Evolutionary conservation across 2,888 invertebrate species (phyloP), one percentile per base, ranked within the genome.

Genomic region (Aquatica leii): DNA sequence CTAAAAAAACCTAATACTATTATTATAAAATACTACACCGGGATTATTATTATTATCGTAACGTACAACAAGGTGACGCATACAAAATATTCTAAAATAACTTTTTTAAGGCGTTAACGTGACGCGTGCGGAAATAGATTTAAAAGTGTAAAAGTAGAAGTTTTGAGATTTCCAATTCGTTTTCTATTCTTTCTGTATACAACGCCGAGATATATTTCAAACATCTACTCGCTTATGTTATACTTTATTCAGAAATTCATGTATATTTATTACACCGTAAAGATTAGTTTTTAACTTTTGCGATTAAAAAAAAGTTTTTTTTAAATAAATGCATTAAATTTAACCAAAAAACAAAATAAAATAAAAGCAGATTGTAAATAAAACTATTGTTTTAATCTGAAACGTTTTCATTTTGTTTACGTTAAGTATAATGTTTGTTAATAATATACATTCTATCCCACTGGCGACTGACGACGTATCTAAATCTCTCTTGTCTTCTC

Each of bases 61-160:
- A 24, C 24, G 6, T 24, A 24, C 24, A 24, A 24, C 24, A 24
- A 6, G 24, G 24, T 24, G 24, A 24, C 24, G 6, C 24, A 24
- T 24, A 24, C 4, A 24, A 24, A 41, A 61, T 61, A 51, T 61
- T 55, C 55, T 41, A 49, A 55, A 37, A 35, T 51, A 41, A 41
- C 61, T 55, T 61, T 60, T 55, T 49, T 51, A 21, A 59, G 54
- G 49, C 53, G 62, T 62, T 58, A 62, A 58, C 49, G 59, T 59
- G 59, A 55, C 51, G 43, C 52, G 59, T 14, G 12, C 51, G 50
- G 59, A 64, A 64, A 56, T 59, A 58, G 56, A 64, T 65, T 65
- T 60, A 56, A 57, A 65, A 50, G 40, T 65, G 34, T 35, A 56
- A 55, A 51, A 64, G 55, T 51, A 57, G 35, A 43, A 62, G 46